These are phyloP conservation scores for Euphonia xanthogaster DNA, from an alignment of 2,797 vertebrate genomes.

Conservation along the genomic window DNA sequence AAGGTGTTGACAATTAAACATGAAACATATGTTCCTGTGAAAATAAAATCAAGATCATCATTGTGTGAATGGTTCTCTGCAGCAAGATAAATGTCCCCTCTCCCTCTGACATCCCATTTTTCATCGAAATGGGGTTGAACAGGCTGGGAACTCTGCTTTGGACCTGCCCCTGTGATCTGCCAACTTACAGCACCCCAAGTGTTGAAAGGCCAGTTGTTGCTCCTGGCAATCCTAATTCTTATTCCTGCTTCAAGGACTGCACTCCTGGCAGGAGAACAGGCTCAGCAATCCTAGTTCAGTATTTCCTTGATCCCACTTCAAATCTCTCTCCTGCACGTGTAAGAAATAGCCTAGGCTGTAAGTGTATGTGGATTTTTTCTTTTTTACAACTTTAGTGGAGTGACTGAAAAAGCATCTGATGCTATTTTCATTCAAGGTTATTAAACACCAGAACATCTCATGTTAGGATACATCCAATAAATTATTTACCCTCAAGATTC, in stretches of 20 bases:
- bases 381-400: background rate
- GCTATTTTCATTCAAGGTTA: background rate
- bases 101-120: background rate
- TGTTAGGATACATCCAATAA: background rate
- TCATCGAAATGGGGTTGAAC: background rate
- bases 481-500: background rate
- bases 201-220: background rate
- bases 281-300: background rate
- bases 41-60: background rate
- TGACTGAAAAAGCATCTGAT: background rate
- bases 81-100: background rate
- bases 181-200: background rate
- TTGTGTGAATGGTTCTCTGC: background rate
- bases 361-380: background rate
- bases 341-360: background rate
- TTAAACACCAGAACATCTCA: background rate
- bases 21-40: background rate
- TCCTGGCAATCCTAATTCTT: background rate
- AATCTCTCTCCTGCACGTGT: background rate
- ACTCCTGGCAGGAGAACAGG: background rate
- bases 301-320: background rate
- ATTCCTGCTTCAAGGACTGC: background rate
- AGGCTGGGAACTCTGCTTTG: background rate
- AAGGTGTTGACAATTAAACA: background rate
- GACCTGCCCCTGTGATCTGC: background rate